Conservation (phyloP, 2,113 vertebrate genomes). For the Callipepla californica region DNA sequence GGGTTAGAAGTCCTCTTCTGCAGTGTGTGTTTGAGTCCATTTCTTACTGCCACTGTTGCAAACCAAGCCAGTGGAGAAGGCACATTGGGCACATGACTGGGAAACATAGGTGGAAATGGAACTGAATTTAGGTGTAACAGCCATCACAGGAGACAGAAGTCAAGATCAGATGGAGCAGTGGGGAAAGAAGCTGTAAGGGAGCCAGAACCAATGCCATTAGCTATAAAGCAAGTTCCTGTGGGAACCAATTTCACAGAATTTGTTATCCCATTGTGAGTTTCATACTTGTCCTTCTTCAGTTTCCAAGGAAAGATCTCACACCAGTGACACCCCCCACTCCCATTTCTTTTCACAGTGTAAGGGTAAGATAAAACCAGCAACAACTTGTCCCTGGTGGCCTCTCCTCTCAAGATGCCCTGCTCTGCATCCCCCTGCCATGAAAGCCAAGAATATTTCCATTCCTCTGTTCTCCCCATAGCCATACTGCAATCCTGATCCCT, state of each 20-base stretch:
- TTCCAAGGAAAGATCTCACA: neutral
- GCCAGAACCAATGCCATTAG: slow-evolving; percentile 29
- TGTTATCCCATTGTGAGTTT: neutral
- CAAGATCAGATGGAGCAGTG: neutral
- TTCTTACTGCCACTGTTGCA: neutral
- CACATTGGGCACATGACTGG: neutral
- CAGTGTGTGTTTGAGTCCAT: neutral
- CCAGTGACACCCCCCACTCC: neutral
- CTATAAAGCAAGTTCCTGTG: neutral
- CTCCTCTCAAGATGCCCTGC: neutral
- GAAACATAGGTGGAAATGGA: neutral
- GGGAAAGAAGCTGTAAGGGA: neutral
- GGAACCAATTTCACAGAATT: slow-evolving; percentile 25
- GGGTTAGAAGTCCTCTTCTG: neutral
- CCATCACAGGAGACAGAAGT: neutral
- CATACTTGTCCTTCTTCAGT: slow-evolving; percentile 32
- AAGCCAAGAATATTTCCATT: neutral
- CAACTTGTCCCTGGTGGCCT: neutral
- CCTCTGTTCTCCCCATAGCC: neutral
- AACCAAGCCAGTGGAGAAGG: neutral
- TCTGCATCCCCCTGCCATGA: neutral
- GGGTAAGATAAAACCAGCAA: slow-evolving; percentile 31
- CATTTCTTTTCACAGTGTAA: neutral
- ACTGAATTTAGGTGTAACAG: neutral
- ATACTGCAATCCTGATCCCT: neutral